Evolutionary conservation across 2,113 vertebrate species (phyloP).

Genomic region (Psettodes erumei): DNA sequence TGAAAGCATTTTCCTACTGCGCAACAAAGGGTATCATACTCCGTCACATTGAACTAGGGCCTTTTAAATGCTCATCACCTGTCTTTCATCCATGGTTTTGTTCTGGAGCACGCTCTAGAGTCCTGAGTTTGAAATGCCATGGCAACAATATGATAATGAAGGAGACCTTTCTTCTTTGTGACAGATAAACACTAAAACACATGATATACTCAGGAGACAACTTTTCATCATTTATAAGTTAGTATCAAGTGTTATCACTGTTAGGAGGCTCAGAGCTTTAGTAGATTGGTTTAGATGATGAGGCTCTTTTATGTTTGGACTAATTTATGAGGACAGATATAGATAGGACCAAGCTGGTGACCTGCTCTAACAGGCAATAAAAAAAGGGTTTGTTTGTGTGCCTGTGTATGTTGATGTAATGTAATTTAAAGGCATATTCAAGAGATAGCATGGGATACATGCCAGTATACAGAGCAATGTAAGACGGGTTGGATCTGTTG

Average conservation of each 20-base stretch:
- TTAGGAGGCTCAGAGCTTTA: not conserved
- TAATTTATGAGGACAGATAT: not conserved
- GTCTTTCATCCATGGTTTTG: conserved; percentile 34
- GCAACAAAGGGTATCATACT: not conserved
- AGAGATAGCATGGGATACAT: not conserved
- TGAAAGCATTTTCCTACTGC: not conserved
- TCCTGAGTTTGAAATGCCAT: conserved; percentile 68
- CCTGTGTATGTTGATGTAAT: not conserved
- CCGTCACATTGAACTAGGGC: not conserved
- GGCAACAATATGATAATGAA: conserved; percentile 79
- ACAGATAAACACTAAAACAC: conserved; percentile 3
- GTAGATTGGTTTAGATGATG: too few species aligned
- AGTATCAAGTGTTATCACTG: not conserved
- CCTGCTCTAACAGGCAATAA: not conserved
- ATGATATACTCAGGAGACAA: not conserved
- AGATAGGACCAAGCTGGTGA: not conserved
- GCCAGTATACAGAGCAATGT: not conserved
- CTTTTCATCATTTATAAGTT: not conserved
- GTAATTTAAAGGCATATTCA: not conserved
- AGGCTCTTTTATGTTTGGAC: not conserved
- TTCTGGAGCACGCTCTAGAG: not conserved
- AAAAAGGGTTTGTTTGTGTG: not conserved
- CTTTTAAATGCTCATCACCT: conserved; percentile 39
- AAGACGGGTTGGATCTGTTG: not conserved
- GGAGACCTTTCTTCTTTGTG: conserved; percentile 17